These are phyloP conservation scores for Clarias batrachus DNA, from an alignment of 2,113 vertebrate genomes.

Conservation along the genomic window DNA sequence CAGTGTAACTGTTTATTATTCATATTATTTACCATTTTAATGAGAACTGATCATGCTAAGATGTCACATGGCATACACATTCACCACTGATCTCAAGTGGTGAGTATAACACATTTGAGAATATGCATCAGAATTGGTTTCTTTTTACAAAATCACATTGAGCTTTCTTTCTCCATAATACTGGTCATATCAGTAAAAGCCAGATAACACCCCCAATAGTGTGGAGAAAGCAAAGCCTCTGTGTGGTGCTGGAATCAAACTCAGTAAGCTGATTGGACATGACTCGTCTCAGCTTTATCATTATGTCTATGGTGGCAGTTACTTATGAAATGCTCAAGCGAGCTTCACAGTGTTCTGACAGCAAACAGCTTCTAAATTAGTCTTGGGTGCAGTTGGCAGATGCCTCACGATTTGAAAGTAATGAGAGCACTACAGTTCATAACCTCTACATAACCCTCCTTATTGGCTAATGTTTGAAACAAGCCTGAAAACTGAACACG, in stretches of 20 bases:
- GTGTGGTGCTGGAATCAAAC: constrained; percentile 45
- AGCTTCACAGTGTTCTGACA: constrained; percentile 58
- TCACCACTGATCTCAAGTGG: constrained; percentile 4
- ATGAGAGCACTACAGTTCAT: constrained; percentile 53
- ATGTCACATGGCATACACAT: constrained; percentile 11
- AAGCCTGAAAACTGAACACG: constrained; percentile 38
- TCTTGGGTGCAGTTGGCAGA: constrained; percentile 59
- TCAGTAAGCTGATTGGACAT: constrained; percentile 51
- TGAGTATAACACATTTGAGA: constrained; percentile 32
- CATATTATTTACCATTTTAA: background rate
- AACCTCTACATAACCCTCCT: constrained; percentile 49
- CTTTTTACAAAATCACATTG: constrained; percentile 31
- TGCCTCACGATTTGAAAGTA: constrained; percentile 55
- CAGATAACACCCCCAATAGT: constrained; percentile 58
- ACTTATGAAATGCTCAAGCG: constrained; percentile 48
- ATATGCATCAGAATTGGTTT: constrained; percentile 39
- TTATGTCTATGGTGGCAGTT: constrained; percentile 60
- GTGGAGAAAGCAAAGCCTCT: constrained; percentile 42
- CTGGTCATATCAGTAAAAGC: constrained; percentile 49
- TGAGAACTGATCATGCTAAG: constrained; percentile 22
- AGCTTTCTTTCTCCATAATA: constrained; percentile 43
- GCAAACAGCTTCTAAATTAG: constrained; percentile 64
- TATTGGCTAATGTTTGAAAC: constrained; percentile 49
- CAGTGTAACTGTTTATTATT: background rate
- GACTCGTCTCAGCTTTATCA: constrained; percentile 58